Evolutionary conservation across 2,797 vertebrate genomes (phyloP).

Genomic region (Threskiornis aethiopicus): DNA sequence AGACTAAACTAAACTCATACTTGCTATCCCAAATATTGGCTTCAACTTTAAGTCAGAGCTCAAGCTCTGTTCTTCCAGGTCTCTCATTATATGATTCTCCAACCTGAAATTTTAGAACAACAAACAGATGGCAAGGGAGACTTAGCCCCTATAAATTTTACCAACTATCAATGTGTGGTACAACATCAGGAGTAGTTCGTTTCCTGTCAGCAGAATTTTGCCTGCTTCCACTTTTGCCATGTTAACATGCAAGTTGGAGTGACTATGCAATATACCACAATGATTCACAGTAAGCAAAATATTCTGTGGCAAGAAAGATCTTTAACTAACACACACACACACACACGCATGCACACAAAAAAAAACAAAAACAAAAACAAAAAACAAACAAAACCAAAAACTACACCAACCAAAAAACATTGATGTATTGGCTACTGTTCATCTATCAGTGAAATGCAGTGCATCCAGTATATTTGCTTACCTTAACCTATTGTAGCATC

Average conservation of each 20-base stretch:
- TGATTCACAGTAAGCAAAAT: neutral
- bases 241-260: neutral
- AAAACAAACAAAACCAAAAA: neutral
- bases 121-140: neutral
- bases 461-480: neutral
- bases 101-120: neutral
- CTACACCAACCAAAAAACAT: neutral
- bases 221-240: neutral
- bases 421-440: neutral
- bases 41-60: neutral
- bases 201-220: neutral
- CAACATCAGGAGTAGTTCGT: neutral
- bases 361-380: neutral
- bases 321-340: neutral
- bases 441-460: neutral
- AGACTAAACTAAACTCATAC: neutral
- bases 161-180: neutral
- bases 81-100: neutral
- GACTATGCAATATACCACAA: neutral
- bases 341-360: too few relatives aligned
- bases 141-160: neutral
- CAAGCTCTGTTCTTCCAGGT: neutral
- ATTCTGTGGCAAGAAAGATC: neutral
- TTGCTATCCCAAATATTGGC: neutral
- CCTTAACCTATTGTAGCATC: neutral